Conservation (phyloP, 2,113 vertebrate genomes). For the Ptychochromis oligacanthus region DNA sequence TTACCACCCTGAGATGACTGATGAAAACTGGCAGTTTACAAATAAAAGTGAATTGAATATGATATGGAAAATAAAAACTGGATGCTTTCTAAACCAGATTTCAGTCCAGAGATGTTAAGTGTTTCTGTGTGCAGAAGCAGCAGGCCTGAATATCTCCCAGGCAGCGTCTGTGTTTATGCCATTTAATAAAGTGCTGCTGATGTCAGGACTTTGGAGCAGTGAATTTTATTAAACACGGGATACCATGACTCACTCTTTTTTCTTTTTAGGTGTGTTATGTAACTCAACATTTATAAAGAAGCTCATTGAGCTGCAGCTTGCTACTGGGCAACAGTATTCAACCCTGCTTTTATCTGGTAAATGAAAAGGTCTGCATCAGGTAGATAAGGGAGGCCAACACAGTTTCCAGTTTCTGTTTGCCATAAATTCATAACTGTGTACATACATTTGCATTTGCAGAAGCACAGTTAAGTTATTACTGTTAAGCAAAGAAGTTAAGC, state of each 20-base stretch:
- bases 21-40: no score
- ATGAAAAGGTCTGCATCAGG: not conserved
- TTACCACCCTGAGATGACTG: no score
- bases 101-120: no score
- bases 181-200: constrained; percentile 17
- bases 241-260: constrained; percentile 1
- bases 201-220: not conserved
- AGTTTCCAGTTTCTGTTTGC: not conserved
- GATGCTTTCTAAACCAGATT: not conserved
- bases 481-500: not conserved
- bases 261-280: constrained; percentile 6
- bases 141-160: not conserved
- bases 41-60: fast-evolving
- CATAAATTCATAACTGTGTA: not conserved
- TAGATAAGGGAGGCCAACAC: not conserved
- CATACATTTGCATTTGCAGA: not conserved
- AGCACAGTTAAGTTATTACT: not conserved
- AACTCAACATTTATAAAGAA: not conserved
- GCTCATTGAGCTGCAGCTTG: not conserved
- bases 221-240: constrained; percentile 9
- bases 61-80: not conserved
- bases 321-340: not conserved
- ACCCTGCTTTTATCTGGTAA: not conserved
- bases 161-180: not conserved
- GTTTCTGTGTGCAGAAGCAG: not conserved